Conservation (phyloP, 2,888 invertebrate species). For the Criorhina ranunculi region DNA sequence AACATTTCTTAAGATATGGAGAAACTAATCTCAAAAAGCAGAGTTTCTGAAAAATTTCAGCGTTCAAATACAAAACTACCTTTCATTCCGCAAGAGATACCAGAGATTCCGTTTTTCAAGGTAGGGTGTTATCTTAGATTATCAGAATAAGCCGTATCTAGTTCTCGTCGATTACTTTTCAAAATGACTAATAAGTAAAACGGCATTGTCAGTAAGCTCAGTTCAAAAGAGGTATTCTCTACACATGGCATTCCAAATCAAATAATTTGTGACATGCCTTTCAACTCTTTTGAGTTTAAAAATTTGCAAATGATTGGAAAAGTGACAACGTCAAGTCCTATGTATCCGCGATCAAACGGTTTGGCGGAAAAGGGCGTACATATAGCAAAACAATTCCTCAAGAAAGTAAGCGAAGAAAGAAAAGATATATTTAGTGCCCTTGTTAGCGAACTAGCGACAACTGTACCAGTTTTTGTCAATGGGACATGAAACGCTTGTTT, state of each 20-base stretch:
- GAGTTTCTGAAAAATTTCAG: constrained; percentile 25
- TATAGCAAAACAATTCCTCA: constrained; percentile 20
- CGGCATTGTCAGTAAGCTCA: constrained; percentile 4
- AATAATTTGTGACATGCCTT: constrained; percentile 10
- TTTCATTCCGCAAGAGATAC: constrained; percentile 13
- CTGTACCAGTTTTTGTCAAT: no score
- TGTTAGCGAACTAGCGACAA: no score
- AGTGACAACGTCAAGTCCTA: constrained; percentile 18
- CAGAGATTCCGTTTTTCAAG: constrained; percentile 12
- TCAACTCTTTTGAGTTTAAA: constrained; percentile 19
- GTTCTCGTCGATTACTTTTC: constrained; percentile 39
- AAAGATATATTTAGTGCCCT: constrained; percentile 20
- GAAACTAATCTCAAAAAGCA: constrained; percentile 16
- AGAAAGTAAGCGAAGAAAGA: constrained; percentile 14
- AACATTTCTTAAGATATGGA: constrained; percentile 50
- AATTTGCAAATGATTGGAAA: constrained; percentile 10
- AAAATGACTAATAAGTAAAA: constrained; percentile 28
- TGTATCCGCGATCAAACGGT: constrained; percentile 20
- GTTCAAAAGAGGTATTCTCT: constrained; percentile 13
- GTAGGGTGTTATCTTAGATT: constrained; percentile 11
- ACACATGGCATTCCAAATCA: background rate
- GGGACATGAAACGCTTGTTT: no score
- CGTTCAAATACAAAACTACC: background rate
- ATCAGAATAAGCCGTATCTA: constrained; percentile 9
- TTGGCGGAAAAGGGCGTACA: constrained; percentile 15